Evolutionary conservation across 2,888 invertebrate species (phyloP).

Genomic region (Endotricha flammealis): DNA sequence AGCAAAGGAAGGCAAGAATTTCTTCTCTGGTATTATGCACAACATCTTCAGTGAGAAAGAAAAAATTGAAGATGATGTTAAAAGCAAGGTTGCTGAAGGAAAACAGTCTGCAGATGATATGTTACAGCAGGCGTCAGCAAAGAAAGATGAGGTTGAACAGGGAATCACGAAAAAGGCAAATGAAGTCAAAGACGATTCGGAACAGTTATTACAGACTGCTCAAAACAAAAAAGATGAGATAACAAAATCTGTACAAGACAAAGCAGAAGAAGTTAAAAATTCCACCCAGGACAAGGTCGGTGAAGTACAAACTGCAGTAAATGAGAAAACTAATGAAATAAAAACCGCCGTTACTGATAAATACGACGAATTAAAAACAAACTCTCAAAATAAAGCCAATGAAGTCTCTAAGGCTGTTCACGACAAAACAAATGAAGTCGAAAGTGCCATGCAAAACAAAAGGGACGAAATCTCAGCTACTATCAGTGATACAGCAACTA

Average conservation of each 20-base stretch:
- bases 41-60: conserved; percentile 70
- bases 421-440: conserved; percentile 27
- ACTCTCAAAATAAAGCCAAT: conserved; percentile 34
- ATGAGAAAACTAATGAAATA: conserved; percentile 32
- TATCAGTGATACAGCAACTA: conserved; percentile 26
- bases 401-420: conserved; percentile 34
- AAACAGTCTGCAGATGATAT: conserved; percentile 55
- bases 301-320: conserved; percentile 17
- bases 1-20: conserved; percentile 64
- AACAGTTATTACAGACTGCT: conserved; percentile 25
- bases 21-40: conserved; percentile 63
- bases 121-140: conserved; percentile 45
- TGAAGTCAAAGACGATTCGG: conserved; percentile 21
- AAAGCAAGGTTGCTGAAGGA: conserved; percentile 52
- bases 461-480: conserved; percentile 20
- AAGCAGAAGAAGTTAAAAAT: conserved; percentile 20
- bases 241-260: conserved; percentile 28
- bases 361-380: conserved; percentile 29
- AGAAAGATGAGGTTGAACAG: conserved; percentile 46
- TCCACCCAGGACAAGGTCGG: conserved; percentile 20
- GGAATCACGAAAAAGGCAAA: conserved; percentile 22
- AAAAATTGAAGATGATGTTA: conserved; percentile 61
- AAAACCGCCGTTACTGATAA: conserved; percentile 28
- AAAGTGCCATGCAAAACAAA: conserved; percentile 22
- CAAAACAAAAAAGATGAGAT: conserved; percentile 38